Evolutionary conservation across 2,113 vertebrate genomes (phyloP).

Genomic region (Scalopus aquaticus): DNA sequence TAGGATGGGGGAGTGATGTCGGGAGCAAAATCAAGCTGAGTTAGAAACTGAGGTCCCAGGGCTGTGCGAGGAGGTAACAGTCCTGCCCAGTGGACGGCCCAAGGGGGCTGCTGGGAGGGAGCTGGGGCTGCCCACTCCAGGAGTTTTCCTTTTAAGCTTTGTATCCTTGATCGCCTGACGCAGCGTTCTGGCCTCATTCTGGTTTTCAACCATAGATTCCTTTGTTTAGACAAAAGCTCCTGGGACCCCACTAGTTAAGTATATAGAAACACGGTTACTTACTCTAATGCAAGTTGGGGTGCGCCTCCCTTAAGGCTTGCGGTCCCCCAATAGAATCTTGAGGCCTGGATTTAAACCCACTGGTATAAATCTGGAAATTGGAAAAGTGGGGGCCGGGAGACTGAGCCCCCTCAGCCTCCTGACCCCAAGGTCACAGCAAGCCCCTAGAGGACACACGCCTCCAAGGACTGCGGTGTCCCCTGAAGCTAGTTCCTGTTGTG

Average conservation of each 20-base stretch:
- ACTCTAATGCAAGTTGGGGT: neutral
- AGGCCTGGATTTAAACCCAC: neutral
- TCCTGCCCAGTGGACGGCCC: no score
- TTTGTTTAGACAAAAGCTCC: neutral
- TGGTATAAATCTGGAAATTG: neutral
- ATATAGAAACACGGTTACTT: neutral
- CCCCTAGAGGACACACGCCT: neutral
- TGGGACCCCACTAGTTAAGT: neutral
- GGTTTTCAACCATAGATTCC: neutral
- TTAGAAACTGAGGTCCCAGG: neutral
- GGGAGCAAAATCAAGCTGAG: neutral
- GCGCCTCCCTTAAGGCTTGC: neutral
- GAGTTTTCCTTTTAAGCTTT: neutral
- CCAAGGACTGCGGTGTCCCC: neutral
- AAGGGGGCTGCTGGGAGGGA: neutral
- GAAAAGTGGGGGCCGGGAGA: neutral
- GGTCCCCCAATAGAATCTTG: neutral
- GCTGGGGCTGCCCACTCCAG: neutral
- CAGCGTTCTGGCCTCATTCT: neutral
- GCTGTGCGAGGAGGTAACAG: neutral
- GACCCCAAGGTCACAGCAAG: neutral
- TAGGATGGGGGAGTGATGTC: neutral
- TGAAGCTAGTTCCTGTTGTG: neutral
- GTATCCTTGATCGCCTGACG: neutral
- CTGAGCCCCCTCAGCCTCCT: neutral